A percentile compares a stretch with the other conserved stretches of the same genome.
phyloP scores from a whole-genome alignment of 2,797 vertebrate species.

The Okamejei kenojei region DNA sequence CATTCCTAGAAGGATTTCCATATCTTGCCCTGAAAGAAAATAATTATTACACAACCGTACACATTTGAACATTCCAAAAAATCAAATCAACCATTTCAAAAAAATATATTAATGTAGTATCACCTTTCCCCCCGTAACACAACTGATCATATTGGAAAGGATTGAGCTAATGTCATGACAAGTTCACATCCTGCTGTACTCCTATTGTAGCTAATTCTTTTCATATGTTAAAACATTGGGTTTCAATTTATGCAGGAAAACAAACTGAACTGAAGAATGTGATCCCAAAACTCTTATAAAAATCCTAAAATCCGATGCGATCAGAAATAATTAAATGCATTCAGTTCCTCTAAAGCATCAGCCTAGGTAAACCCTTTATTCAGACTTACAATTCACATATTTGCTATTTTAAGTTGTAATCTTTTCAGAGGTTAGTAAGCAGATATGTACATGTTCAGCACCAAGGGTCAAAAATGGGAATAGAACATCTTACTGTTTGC shows the following conservation, averaged over 20 bases:
- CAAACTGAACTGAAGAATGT: slow-evolving; percentile 27
- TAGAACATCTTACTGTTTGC: background rate
- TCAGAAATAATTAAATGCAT: background rate
- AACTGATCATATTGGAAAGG: background rate
- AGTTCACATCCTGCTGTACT: slow-evolving; percentile 13
- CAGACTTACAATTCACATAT: background rate
- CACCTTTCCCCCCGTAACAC: background rate
- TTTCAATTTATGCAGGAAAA: slow-evolving; percentile 19
- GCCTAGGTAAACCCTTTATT: background rate
- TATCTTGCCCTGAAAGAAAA: background rate
- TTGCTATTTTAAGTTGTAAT: no score
- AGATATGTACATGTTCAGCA: background rate
- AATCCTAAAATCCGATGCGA: background rate
- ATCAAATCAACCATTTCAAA: background rate
- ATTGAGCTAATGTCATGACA: background rate
- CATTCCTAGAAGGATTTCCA: background rate
- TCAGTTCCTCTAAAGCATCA: background rate
- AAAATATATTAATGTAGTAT: background rate
- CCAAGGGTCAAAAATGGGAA: background rate
- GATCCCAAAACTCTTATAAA: slow-evolving; percentile 9
- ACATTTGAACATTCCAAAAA: background rate
- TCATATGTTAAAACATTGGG: background rate
- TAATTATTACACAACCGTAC: background rate
- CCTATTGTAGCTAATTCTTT: background rate
- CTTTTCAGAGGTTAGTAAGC: background rate